Conservation (phyloP, 2,888 invertebrate genomes). For the Eurytoma californica region DNA sequence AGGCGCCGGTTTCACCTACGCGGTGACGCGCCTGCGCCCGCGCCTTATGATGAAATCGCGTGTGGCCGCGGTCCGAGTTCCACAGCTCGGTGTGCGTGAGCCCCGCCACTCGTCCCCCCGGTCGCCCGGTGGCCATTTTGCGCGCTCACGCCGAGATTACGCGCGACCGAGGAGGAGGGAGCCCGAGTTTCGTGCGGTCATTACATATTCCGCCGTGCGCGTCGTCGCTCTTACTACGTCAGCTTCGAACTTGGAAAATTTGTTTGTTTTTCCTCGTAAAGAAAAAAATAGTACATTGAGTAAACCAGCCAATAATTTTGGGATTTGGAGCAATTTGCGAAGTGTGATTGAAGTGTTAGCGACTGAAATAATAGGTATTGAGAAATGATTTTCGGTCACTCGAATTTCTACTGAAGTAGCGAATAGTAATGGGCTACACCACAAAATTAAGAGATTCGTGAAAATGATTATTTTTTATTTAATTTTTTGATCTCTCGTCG, state of each 20-base stretch:
- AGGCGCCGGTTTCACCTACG: slow-evolving; percentile 12
- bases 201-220: slow-evolving; percentile 8
- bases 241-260: background rate
- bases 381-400: too few species aligned
- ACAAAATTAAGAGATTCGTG: background rate
- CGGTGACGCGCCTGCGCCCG: slow-evolving; percentile 15
- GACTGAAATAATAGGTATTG: too few species aligned
- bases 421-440: too few species aligned
- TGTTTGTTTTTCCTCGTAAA: background rate
- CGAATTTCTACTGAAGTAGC: too few species aligned
- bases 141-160: slow-evolving; percentile 15
- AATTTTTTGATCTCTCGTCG: background rate
- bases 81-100: background rate
- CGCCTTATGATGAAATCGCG: slow-evolving; percentile 52
- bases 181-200: slow-evolving; percentile 6
- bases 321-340: too few species aligned
- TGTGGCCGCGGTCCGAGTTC: slow-evolving; percentile 15
- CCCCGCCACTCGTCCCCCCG: background rate
- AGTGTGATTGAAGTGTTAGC: too few species aligned
- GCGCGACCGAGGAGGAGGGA: slow-evolving; percentile 27
- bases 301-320: too few species aligned
- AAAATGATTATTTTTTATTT: background rate
- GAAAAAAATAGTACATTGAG: too few species aligned
- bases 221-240: background rate
- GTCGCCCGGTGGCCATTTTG: slow-evolving; percentile 47